Evolutionary conservation across 2,888 invertebrate species (phyloP).

Genomic region (Tiliacea aurago): DNA sequence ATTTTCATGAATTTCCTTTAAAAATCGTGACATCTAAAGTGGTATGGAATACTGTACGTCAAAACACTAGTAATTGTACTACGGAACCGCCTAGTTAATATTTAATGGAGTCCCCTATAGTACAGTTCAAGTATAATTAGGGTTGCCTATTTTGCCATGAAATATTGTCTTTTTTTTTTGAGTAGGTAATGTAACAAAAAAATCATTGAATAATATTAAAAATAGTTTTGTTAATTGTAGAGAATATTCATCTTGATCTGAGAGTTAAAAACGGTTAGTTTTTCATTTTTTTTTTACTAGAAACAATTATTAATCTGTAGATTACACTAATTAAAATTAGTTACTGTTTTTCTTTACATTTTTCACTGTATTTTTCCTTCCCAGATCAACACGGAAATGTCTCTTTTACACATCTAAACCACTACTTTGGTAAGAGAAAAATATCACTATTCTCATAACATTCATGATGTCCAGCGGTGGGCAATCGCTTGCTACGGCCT

Average conservation of each 20-base stretch:
- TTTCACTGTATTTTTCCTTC: slow-evolving; percentile 62
- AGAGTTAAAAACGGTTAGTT: neutral
- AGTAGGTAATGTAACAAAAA: neutral
- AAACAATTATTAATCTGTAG: neutral
- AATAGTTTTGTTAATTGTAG: neutral
- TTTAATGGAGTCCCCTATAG: slow-evolving; percentile 66
- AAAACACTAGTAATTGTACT: slow-evolving; percentile 69
- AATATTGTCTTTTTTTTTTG: neutral
- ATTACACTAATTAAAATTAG: neutral
- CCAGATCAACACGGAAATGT: slow-evolving; percentile 61
- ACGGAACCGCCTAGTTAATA: slow-evolving; percentile 67
- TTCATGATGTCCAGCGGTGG: slow-evolving; percentile 11
- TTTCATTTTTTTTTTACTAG: neutral
- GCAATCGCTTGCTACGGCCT: slow-evolving; percentile 4
- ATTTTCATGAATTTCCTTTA: slow-evolving; percentile 10
- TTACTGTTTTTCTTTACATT: slow-evolving; percentile 46
- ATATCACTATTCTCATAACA: slow-evolving; percentile 19
- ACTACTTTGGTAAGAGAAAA: slow-evolving; percentile 59
- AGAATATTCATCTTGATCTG: slow-evolving; percentile 14
- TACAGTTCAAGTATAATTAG: slow-evolving; percentile 49
- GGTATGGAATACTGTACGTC: slow-evolving; percentile 59
- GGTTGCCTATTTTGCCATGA: slow-evolving; percentile 39
- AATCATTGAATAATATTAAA: too few relatives aligned
- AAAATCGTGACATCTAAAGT: slow-evolving; percentile 56
- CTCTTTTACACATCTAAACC: slow-evolving; percentile 61